phyloP scores from a whole-genome alignment of 2,888 invertebrate species.

The Eupithecia subfuscata region DNA sequence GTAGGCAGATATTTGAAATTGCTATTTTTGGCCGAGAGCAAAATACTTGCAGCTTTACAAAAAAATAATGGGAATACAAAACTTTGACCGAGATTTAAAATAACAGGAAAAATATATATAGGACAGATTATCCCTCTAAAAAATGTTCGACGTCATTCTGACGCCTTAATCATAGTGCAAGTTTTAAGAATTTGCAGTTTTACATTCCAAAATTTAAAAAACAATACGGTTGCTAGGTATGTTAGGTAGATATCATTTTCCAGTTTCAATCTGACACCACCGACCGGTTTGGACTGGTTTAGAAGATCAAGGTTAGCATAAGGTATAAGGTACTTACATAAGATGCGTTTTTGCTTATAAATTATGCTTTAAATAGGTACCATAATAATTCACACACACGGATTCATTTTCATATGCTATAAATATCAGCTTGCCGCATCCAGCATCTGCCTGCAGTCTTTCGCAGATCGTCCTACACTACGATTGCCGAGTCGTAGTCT shows the following conservation, averaged over 20 bases:
- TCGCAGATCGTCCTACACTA: too few relatives aligned
- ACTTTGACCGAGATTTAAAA: background rate
- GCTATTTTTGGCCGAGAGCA: too few relatives aligned
- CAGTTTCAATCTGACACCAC: background rate
- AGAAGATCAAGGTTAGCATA: constrained; percentile 17
- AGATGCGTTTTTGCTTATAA: background rate
- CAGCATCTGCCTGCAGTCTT: too few relatives aligned
- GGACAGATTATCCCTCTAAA: too few relatives aligned
- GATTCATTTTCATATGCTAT: too few relatives aligned
- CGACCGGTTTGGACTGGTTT: constrained; percentile 16
- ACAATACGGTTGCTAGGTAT: constrained; percentile 1
- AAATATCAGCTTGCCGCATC: too few relatives aligned
- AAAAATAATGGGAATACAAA: background rate
- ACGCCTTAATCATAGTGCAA: background rate
- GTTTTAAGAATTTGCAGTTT: background rate
- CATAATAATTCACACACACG: too few relatives aligned
- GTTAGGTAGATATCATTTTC: background rate
- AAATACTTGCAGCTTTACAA: too few relatives aligned
- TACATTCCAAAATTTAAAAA: background rate
- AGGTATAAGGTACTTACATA: background rate
- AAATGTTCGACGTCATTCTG: background rate
- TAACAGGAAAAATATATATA: background rate
- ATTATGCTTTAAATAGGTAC: background rate
- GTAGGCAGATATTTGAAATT: too few relatives aligned
- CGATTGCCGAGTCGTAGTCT: too few relatives aligned